Percentiles rank a stretch among this genome's conserved stretches.
Evolutionary conservation across 2,888 invertebrate genomes (phyloP).

Genomic region (Ornithoptera priamus): DNA sequence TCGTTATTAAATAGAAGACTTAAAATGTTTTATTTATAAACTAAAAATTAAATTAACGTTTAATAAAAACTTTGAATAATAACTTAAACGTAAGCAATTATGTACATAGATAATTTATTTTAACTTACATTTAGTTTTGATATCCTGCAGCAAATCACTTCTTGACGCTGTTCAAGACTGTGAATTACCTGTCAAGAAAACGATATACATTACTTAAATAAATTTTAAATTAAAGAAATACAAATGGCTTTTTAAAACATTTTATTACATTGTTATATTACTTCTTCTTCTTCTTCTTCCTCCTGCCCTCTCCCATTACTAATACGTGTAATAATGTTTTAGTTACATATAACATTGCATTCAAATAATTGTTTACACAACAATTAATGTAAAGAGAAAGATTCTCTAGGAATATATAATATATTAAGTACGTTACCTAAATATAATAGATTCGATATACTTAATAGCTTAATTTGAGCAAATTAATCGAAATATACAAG

Average conservation of each 20-base stretch:
- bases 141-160: conserved; percentile 60
- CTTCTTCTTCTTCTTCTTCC: too few relatives aligned
- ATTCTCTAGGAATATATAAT: too few relatives aligned
- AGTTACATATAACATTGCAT: too few relatives aligned
- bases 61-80: not conserved
- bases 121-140: conserved; percentile 45
- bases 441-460: too few relatives aligned
- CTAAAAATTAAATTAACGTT: not conserved
- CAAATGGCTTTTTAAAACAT: not conserved
- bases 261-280: too few relatives aligned
- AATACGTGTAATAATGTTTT: too few relatives aligned
- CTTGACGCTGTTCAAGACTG: conserved; percentile 64
- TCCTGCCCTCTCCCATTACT: too few relatives aligned
- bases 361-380: too few relatives aligned
- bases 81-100: not conserved
- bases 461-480: not conserved
- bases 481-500: not conserved
- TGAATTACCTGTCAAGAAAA: conserved; percentile 65
- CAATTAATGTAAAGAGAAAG: too few relatives aligned
- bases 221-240: not conserved
- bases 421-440: too few relatives aligned
- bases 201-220: not conserved
- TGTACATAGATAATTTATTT: not conserved
- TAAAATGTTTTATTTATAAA: not conserved
- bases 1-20: conserved; percentile 6